Evolutionary conservation across 37 sponge, comb jelly and placozoan species (phyloP).

Genomic region (Chondrilla cf. caribensis): DNA sequence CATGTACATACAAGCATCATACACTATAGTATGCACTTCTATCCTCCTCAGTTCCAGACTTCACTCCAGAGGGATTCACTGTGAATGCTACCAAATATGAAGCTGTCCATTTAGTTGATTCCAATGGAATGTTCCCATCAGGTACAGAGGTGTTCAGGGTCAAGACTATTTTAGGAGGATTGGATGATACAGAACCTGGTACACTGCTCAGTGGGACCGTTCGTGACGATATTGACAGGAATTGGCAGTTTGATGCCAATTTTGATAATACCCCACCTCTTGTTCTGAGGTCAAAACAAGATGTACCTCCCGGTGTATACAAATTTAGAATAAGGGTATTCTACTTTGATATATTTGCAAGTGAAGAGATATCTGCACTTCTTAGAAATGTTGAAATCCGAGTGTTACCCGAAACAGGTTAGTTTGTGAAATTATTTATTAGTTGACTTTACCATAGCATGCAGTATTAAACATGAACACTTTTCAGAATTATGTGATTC

Average conservation of each 20-base stretch:
- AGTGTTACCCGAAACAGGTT: neutral
- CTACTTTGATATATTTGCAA: no score
- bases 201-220: neutral
- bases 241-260: neutral
- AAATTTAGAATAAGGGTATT: neutral
- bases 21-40: no score
- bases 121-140: neutral
- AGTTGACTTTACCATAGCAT: no score
- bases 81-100: slow-evolving; percentile 7
- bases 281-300: neutral
- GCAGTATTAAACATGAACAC: no score
- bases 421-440: neutral
- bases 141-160: neutral
- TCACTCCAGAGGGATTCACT: slow-evolving; percentile 4
- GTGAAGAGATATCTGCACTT: neutral
- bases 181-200: neutral
- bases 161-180: neutral
- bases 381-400: neutral
- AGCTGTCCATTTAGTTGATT: neutral
- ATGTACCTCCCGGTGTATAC: neutral
- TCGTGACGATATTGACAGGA: neutral
- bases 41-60: neutral
- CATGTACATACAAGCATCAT: neutral
- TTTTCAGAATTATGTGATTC: no score
- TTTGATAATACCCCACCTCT: neutral